Conservation (phyloP, 2,797 vertebrate species). For the Betta splendens region DNA sequence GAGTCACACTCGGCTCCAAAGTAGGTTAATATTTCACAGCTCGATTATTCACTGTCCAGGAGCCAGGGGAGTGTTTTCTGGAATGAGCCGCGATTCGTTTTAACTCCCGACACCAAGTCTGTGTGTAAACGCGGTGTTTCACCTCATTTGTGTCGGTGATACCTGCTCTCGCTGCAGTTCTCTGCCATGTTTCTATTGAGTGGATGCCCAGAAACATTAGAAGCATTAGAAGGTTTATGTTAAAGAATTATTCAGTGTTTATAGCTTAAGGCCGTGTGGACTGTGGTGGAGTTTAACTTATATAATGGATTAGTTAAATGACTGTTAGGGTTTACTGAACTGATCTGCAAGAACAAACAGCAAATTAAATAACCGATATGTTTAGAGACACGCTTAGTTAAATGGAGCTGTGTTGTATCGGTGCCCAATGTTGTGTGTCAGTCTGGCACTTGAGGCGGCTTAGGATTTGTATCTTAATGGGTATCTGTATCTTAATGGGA, state of each 20-base stretch:
- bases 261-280: too few species aligned
- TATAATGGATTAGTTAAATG: slow-evolving; percentile 2
- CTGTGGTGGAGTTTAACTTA: too few species aligned
- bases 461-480: slow-evolving; percentile 72
- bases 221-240: neutral
- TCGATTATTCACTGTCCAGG: slow-evolving; percentile 52
- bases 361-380: slow-evolving; percentile 18
- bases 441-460: slow-evolving; percentile 75
- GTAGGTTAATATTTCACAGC: slow-evolving; percentile 46
- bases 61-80: slow-evolving; percentile 21
- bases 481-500: slow-evolving; percentile 70
- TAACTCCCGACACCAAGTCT: slow-evolving; percentile 39
- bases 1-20: slow-evolving; percentile 48
- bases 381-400: slow-evolving; percentile 11
- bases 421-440: slow-evolving; percentile 67
- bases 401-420: slow-evolving; percentile 60
- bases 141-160: slow-evolving; percentile 49
- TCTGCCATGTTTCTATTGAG: slow-evolving; percentile 35
- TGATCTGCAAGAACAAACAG: neutral
- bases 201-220: slow-evolving; percentile 17
- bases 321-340: neutral
- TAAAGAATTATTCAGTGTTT: too few species aligned
- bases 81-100: slow-evolving; percentile 55
- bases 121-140: slow-evolving; percentile 14
- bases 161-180: slow-evolving; percentile 19